Percentiles rank a stretch among this genome's conserved stretches.
Evolutionary conservation across 1,140 invertebrate genomes (phyloP).

Genomic region (Drosophila ercepeae): DNA sequence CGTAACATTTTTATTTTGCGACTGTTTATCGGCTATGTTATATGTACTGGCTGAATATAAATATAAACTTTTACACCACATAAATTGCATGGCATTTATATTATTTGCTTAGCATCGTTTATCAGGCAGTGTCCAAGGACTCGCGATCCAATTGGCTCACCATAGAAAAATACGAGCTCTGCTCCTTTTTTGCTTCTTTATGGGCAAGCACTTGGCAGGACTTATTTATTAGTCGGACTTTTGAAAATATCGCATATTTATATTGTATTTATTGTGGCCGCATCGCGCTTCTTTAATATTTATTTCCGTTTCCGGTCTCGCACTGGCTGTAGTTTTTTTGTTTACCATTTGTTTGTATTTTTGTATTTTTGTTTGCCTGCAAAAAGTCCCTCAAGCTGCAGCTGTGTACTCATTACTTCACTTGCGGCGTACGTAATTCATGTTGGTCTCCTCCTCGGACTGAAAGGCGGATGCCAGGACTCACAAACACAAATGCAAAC

Average conservation of each 20-base stretch:
- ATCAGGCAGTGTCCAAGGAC: conserved; percentile 55
- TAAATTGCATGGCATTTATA: conserved; percentile 73
- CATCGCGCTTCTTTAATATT: conserved; percentile 71
- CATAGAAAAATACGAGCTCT: conserved; percentile 30
- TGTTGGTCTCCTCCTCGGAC: conserved; percentile 44
- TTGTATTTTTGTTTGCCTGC: conserved; percentile 6
- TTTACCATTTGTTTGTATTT: not conserved
- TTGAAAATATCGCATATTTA: conserved; percentile 71
- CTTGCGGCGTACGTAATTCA: conserved; percentile 80
- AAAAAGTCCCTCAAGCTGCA: conserved; percentile 54
- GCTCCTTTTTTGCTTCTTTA: conserved; percentile 29
- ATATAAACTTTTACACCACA: conserved; percentile 76
- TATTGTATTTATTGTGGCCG: conserved; percentile 66
- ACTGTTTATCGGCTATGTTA: conserved; percentile 22
- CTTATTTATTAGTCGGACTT: conserved; percentile 79
- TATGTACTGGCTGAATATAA: conserved; percentile 23
- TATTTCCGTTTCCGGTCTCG: conserved; percentile 60
- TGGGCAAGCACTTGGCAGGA: conserved; percentile 49
- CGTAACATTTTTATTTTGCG: conserved; percentile 14
- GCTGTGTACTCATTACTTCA: conserved; percentile 76
- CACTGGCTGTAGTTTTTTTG: conserved; percentile 17
- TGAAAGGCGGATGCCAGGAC: conserved; percentile 24
- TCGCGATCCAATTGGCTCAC: conserved; percentile 52
- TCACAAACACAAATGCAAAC: conserved; percentile 20
- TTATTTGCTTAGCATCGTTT: conserved; percentile 75